A percentile compares a stretch with the other conserved stretches of the same genome.
Evolutionary conservation across 2,797 vertebrate species (phyloP).

Genomic region (Myiotriccus ornatus): DNA sequence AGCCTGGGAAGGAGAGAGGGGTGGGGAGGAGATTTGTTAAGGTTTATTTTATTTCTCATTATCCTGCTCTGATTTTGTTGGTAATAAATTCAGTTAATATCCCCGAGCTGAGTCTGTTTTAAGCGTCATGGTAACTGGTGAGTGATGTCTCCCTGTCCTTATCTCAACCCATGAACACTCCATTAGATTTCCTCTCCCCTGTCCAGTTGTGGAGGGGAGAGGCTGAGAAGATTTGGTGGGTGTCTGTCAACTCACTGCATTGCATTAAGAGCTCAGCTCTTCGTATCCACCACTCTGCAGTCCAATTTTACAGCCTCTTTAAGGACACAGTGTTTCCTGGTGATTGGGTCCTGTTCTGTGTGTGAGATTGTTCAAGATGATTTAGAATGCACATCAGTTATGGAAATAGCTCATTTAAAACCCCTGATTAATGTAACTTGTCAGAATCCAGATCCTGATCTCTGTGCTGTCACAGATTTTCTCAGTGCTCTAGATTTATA

Average conservation of each 20-base stretch:
- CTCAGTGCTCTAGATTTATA: neutral
- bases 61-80: neutral
- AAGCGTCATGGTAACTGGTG: too few species aligned
- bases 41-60: neutral
- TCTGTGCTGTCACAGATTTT: neutral
- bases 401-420: slow-evolving; percentile 23
- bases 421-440: neutral
- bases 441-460: neutral
- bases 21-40: too few species aligned
- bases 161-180: neutral
- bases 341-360: neutral
- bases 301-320: neutral
- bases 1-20: neutral
- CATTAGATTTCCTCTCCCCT: neutral
- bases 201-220: neutral
- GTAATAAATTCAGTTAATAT: neutral
- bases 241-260: neutral
- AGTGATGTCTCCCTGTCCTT: neutral
- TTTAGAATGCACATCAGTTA: neutral
- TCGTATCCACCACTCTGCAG: neutral
- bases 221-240: neutral
- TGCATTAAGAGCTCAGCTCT: neutral
- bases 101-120: neutral
- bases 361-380: neutral
- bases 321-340: neutral